Base-by-base conservation (phyloP, 1,140 invertebrate genomes). In the Hyles euphorbiae region DNA sequence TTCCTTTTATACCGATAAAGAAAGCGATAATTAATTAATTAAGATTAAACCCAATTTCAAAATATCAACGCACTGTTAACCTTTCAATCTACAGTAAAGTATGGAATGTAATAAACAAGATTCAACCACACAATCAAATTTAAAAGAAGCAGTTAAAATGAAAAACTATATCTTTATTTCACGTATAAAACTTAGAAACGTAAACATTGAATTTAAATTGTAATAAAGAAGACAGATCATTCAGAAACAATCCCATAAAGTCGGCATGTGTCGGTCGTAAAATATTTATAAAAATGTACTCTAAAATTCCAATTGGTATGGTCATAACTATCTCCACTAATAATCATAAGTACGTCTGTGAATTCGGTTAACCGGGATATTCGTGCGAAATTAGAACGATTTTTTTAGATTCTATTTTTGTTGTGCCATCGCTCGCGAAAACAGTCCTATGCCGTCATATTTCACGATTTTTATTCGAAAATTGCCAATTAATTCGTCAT, bases 321-420 rank as follows among this genome's bases (percentile, higher is more conserved):
- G 7, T 40, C 33, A 10, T 52, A 34, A 34, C 34, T 52, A 52
- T 52, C 34, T 22, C 22, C 5, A 52, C 33, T 34, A 52, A 52
- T 52, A 52, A 34, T 52, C 3, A 50, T 52, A 22, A 22, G 22
- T 22, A 5, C 34, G 11, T 54, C 22, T 40, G 22, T 40, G 11
- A 53, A 11, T 34, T 52, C 50, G 7, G 12, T 32, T 62, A 62
- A 58, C 60, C 60, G 51, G 60, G 55, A 62, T 62, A 47, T 46
- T n/a, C n/a, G 10, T 12, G 40, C 34, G 56, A 48, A 62, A 58
- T 57, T 62, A 62, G 60, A 62, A 58, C 60, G 34, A 43, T 47
- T 36, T 36, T 58, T 62, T 54, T 45, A 10, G 55, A 46, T 34
- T 34, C 45, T 55, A 61, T 62, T 62, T 62, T 53, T 62, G 1